Evolutionary conservation across 2,888 invertebrate genomes (phyloP), one percentile per base, ranked within the genome.

Genomic region (Odontomyia ornata): DNA sequence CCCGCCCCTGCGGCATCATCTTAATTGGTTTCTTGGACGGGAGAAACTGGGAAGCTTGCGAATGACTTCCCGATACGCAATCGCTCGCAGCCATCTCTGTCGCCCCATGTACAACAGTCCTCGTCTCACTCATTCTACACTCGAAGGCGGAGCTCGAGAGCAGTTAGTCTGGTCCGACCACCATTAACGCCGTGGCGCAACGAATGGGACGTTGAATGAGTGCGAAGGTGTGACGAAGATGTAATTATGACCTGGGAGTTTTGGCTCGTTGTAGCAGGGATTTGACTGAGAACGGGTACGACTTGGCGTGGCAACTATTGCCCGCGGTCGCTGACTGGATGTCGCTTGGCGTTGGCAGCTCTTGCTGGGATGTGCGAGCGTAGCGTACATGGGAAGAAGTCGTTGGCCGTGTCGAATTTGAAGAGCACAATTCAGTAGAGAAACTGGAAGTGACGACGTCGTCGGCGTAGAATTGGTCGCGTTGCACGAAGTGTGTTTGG

Each of bases 191-290:
- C 5, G 4, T 13, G 13, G 47, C 3, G 46, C 47, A 43, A 13
- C 47, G 47, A 46, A 25, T 46, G 25, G 69, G 9, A 47, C 43
- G 27, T 28, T 56, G 52, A 21, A 13, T 56, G 52, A 18, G 47
- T 36, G 9, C 69, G 71, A 52, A 72, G 52, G 71, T 56, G 56
- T 72, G 71, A 72, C 69, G 21, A 25, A 18, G 28, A 52, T 72
- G 23, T 56, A 72, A 72, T 72, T 72, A 56, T 28, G 56, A 28
- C 28, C 18, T 56, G 18, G 27, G 11, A 27, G 21, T 5, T 13
- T n/a, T 15, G 52, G n/a, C 7, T 52, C 4, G 52, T 13, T 52
- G 52, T 52, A 9, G 52, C 7, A 25, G 52, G 15, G 47, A 11
- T 52, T 23, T 43, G 23, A 18, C 13, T 18, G 43, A 47, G 25